A percentile compares a stretch with the other conserved stretches of the same genome.
Evolutionary conservation across 2,113 vertebrate species (phyloP).

Genomic region (Ochotona princeps): DNA sequence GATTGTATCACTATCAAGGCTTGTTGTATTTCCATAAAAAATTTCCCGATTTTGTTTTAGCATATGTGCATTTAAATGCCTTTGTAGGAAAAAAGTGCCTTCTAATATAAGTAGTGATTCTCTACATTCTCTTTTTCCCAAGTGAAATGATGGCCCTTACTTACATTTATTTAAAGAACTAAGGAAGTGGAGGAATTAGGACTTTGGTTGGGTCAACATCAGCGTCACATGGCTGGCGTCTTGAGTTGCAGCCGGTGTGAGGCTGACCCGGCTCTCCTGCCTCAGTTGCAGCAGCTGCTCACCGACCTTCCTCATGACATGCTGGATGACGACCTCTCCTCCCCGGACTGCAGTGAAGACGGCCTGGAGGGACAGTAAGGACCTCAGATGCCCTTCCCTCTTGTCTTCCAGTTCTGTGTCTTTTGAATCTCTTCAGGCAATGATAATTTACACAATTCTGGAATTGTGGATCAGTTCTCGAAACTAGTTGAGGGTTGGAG

Average conservation of each 20-base stretch:
- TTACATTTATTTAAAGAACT: not conserved
- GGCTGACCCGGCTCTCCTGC: not conserved
- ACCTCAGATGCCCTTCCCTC: not conserved
- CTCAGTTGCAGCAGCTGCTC: constrained; percentile 94
- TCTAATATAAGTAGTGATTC: not conserved
- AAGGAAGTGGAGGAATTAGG: not conserved
- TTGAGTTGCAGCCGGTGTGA: too few relatives aligned
- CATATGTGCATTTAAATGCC: not conserved
- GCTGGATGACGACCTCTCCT: constrained; percentile 95
- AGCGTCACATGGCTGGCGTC: not conserved
- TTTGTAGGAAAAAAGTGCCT: not conserved
- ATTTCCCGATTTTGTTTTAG: not conserved
- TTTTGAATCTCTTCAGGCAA: constrained; percentile 8
- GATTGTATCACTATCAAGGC: not conserved
- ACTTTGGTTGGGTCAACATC: not conserved
- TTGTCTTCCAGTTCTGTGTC: not conserved
- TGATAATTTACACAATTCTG: not conserved
- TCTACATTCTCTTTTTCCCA: not conserved
- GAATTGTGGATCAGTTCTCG: constrained; percentile 13
- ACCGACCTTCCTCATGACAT: constrained; percentile 98
- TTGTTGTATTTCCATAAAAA: not conserved
- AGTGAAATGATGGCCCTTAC: not conserved
- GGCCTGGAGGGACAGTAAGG: constrained; percentile 88
- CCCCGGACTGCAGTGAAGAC: constrained; percentile 87
- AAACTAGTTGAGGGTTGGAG: constrained; percentile 3